Conservation (phyloP, 2,888 invertebrate genomes). For the Timema cristinae region DNA sequence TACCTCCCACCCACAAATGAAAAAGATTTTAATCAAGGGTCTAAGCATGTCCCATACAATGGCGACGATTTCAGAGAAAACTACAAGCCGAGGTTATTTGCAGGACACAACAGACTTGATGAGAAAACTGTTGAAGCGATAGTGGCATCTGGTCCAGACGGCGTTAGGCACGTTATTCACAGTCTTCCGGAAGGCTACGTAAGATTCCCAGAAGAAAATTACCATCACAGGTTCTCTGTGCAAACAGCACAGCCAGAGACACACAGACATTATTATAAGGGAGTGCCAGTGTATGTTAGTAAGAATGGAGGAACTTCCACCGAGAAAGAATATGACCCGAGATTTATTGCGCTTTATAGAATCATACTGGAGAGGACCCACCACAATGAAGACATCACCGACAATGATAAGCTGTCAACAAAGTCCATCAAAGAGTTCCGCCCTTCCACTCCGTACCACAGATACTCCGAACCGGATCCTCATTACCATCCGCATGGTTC, state of each 20-base stretch:
- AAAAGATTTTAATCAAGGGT: too few relatives aligned
- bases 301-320: not conserved
- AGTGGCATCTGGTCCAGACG: constrained; percentile 17
- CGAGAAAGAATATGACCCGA: constrained; percentile 20
- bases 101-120: not conserved
- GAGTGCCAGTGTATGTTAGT: constrained; percentile 18
- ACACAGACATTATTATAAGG: constrained; percentile 17
- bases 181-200: constrained; percentile 15
- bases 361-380: constrained; percentile 17
- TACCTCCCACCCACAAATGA: too few relatives aligned
- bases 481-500: constrained; percentile 42
- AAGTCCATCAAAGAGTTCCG: constrained; percentile 20
- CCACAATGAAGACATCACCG: not conserved
- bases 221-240: constrained; percentile 6
- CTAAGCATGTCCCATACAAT: too few relatives aligned
- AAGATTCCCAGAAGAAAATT: not conserved
- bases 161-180: constrained; percentile 23
- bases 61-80: too few relatives aligned
- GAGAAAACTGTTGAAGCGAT: not conserved
- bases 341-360: constrained; percentile 23
- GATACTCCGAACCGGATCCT: constrained; percentile 52
- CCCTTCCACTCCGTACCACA: constrained; percentile 43
- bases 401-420: not conserved
- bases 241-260: not conserved
- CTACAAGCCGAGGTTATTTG: not conserved